Percentiles rank a stretch among this genome's conserved stretches.
Conservation (phyloP, 2,888 invertebrate species). For the Hymenopus coronatus region DNA sequence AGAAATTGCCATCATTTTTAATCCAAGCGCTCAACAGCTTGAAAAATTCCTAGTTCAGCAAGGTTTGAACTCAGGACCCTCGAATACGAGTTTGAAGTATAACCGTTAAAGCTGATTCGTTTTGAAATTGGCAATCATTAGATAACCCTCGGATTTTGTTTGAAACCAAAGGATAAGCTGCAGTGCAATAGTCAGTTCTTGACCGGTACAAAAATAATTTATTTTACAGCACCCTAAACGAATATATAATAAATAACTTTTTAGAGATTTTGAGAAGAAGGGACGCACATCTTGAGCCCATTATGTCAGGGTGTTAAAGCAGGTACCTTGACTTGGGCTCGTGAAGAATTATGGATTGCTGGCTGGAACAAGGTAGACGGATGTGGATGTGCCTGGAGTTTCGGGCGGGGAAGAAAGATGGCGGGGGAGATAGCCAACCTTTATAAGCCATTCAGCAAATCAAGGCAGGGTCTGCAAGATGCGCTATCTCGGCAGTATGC, state of each 20-base stretch:
- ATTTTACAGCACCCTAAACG: neutral
- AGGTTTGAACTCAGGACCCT: too few species aligned
- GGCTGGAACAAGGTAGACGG: neutral
- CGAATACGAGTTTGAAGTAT: too few species aligned
- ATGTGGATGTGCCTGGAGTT: neutral
- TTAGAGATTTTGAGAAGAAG: neutral
- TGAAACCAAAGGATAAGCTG: too few species aligned
- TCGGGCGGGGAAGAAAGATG: neutral
- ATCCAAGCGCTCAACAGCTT: too few species aligned
- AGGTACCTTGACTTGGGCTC: neutral
- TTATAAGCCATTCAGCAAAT: conserved; percentile 27
- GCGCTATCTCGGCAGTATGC: neutral
- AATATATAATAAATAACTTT: neutral
- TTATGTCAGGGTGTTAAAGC: neutral
- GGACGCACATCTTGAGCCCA: neutral
- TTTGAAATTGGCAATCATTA: too few species aligned
- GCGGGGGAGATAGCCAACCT: conserved; percentile 9
- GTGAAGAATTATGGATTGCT: neutral
- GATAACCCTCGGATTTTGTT: too few species aligned
- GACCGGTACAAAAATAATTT: too few species aligned
- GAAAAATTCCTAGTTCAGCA: too few species aligned
- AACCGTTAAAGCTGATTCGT: too few species aligned
- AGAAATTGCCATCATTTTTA: too few species aligned
- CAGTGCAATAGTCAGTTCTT: too few species aligned
- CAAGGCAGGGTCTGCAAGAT: conserved; percentile 18